Evolutionary conservation across 2,888 invertebrate species (phyloP).

Genomic region (Augochlorella aurata): DNA sequence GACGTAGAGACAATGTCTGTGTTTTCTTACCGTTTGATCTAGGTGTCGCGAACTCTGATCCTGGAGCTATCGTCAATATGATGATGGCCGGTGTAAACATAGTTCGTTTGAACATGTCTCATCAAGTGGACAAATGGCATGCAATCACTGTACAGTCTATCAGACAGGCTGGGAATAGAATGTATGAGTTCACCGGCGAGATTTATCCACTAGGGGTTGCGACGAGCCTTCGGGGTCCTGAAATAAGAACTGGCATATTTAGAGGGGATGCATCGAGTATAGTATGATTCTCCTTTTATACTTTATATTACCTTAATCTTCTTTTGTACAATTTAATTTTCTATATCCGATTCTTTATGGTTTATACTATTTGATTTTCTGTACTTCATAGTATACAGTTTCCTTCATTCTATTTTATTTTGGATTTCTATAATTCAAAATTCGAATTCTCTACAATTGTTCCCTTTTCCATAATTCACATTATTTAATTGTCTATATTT

Average conservation of each 20-base stretch:
- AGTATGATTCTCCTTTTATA: constrained; percentile 44
- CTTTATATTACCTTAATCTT: background rate
- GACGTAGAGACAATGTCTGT: background rate
- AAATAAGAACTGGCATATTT: constrained; percentile 71
- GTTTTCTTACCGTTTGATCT: constrained; percentile 34
- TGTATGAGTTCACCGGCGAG: constrained; percentile 55
- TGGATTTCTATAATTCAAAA: too few relatives aligned
- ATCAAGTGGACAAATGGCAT: constrained; percentile 66
- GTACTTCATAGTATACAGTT: background rate
- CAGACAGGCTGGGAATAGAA: constrained; percentile 61
- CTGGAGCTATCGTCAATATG: constrained; percentile 60
- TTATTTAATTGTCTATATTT: too few relatives aligned
- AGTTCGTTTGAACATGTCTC: constrained; percentile 67
- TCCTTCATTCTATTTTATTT: too few relatives aligned
- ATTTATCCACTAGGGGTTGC: constrained; percentile 83
- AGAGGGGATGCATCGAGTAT: constrained; percentile 58
- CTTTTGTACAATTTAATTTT: background rate
- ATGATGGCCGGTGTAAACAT: constrained; percentile 67
- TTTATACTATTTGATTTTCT: background rate
- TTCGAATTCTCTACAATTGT: too few relatives aligned
- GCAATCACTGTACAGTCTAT: constrained; percentile 61
- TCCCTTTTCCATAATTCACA: too few relatives aligned
- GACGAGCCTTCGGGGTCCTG: constrained; percentile 69
- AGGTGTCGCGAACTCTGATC: constrained; percentile 63
- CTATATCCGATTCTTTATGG: too few relatives aligned